Evolutionary conservation across 2,113 vertebrate genomes (phyloP), one percentile per base, ranked within the genome.

Genomic region (Pygoscelis antarcticus): DNA sequence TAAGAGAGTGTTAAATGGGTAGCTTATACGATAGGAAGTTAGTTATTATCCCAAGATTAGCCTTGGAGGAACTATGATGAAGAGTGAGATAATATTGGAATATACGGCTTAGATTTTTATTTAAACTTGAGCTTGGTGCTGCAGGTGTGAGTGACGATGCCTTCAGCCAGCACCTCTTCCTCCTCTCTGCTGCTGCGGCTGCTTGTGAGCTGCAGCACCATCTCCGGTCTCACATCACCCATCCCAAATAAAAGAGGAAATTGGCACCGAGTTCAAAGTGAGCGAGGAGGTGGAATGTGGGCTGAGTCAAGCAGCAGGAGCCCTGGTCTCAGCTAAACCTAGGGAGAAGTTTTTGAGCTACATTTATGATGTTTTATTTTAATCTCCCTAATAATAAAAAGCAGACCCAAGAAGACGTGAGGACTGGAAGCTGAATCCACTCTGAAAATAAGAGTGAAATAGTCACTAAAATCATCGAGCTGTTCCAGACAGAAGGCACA

Each of bases 171-270:
- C n/a, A 29, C 20, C 79, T 65, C 26, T 11, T 8, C 4, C 32
- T 57, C 36, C 65, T 57, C 66, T 34, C 52, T 25, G 36, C 55
- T 9, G 10, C 61, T 46, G 52, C 0, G 2, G 36, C 32, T 47
- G 32, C 23, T 46, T 25, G 46, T 1, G 5, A 0, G 3, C 25
- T 57, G 66, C 77, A 34, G 65, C 49, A 27, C 49, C 1, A 0
- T 47, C 70, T 55, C 64, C 1, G 4, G 71, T 32, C 34, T 49
- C 55, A 12, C 47, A 38, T 36, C 51, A n/a, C 30, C 15, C 3
- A 0, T 68, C 49, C 71, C 66, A 83, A 65, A 44, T 34, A 26
- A 16, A 38, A 71, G 44, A 15, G 25, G 57, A 25, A 66, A 52
- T 3, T 27, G 36, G 54, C 30, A 52, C 11, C 6, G 1, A 44